Base-by-base conservation (phyloP, 1,140 invertebrate genomes). In the Propsilocerus akamusi region DNA sequence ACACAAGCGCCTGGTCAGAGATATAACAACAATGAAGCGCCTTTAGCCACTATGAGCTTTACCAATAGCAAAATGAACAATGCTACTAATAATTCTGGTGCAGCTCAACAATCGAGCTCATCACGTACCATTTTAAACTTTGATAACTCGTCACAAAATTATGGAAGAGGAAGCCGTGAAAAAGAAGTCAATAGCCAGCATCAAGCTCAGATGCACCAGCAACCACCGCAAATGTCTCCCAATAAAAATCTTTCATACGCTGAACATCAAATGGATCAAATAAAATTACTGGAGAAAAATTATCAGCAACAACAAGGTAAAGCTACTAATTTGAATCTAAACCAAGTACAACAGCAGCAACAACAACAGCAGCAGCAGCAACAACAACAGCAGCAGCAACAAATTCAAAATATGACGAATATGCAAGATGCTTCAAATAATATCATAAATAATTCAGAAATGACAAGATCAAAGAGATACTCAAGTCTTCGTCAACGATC, bases 401-500 rank as follows among this genome's bases (percentile, higher is more conserved):
- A 56, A 41, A 52, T 54, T 10, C 53, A 55, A 25, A 12, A 12
- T 17, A 41, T 41, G 5, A 41, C 17, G 52, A 53, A 20, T 50
- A 54, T 30, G 47, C 51, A 26, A 24, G 26, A 24, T 32, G 8
- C 20, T 7, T 20, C 28, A 30, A 8, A 30, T 3, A 46, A 32
- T 30, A 47, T 49, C 12, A 26, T 50, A 51, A 46, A 41, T 41
- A 41, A 20, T 17, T 63, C 57, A 51, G 60, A 67, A 53, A 65
- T 66, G 28, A 72, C 68, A 54, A 66, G 75, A 59, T 74, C 81
- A n/a, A 86, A 85, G 59, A 69, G 81, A 6, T 86, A 86, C 60
- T 86, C 82, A 2, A 80, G 80, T 49, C 70, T 83, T 55, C 67
- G 82, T 51, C 80, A 83, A 59, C 69, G 81, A 25, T 72, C 73